Percentiles rank a stretch among this genome's conserved stretches.
Evolutionary conservation across 2,113 vertebrate genomes (phyloP).

Genomic region (Recurvirostra avosetta): DNA sequence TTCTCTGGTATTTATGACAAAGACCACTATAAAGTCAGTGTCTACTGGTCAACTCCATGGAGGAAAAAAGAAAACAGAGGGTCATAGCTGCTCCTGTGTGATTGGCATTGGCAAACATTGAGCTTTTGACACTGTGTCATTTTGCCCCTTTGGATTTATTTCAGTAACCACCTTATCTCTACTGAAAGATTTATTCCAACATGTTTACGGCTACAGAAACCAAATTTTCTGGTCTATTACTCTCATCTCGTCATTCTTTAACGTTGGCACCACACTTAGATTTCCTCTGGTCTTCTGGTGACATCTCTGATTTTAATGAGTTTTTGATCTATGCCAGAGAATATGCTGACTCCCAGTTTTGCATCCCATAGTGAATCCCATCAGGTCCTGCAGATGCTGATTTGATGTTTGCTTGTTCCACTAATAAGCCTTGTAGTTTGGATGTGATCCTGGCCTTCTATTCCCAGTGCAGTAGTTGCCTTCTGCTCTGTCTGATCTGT

Average conservation of each 20-base stretch:
- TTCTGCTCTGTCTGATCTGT: conserved; percentile 61
- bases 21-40: background rate
- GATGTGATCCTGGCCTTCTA: conserved; percentile 50
- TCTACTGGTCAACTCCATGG: background rate
- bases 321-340: conserved; percentile 56
- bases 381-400: conserved; percentile 50
- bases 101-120: background rate
- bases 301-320: conserved; percentile 48
- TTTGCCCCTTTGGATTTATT: background rate
- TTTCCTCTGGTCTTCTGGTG: conserved; percentile 36
- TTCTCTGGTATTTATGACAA: background rate
- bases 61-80: background rate
- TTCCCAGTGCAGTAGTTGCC: conserved; percentile 56
- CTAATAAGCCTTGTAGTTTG: conserved; percentile 63
- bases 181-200: conserved; percentile 13
- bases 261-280: background rate
- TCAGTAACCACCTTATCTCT: background rate
- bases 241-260: conserved; percentile 12
- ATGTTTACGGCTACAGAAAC: background rate
- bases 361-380: conserved; percentile 24
- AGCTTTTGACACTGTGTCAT: background rate
- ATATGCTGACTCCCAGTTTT: conserved; percentile 27
- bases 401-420: conserved; percentile 60
- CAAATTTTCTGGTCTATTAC: conserved; percentile 35
- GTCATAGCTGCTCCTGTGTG: background rate